phyloP scores from a whole-genome alignment of 2,888 invertebrate genomes.

The Synanthedon myopaeformis region DNA sequence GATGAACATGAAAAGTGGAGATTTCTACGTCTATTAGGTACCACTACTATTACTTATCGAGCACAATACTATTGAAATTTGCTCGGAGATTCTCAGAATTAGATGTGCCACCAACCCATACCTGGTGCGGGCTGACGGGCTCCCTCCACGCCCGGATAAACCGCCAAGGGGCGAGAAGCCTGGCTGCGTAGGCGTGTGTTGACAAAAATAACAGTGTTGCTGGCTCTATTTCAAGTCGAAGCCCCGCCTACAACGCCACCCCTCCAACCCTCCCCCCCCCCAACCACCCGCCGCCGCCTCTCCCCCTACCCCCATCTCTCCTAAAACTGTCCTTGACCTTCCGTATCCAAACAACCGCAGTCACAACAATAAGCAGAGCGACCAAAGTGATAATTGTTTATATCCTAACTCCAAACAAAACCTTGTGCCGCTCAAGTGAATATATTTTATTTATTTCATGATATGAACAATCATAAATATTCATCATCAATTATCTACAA shows the following conservation, averaged over 20 bases:
- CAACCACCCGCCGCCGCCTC: constrained; percentile 10
- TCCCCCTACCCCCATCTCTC: constrained; percentile 23
- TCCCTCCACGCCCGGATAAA: constrained; percentile 5
- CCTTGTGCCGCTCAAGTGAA: no score
- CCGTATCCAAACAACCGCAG: constrained; percentile 65
- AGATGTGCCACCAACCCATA: not conserved
- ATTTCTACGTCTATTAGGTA: not conserved
- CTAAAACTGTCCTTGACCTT: constrained; percentile 50
- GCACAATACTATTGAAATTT: not conserved
- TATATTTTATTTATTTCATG: no score
- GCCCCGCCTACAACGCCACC: constrained; percentile 27
- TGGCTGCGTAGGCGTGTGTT: constrained; percentile 62
- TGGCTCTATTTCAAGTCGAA: constrained; percentile 49
- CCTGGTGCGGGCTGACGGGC: not conserved
- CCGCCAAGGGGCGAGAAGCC: constrained; percentile 16
- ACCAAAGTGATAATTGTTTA: constrained; percentile 27
- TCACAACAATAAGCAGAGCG: constrained; percentile 56
- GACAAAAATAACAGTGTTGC: constrained; percentile 51
- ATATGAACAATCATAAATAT: no score
- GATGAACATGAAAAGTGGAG: no score
- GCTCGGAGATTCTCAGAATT: not conserved
- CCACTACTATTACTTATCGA: not conserved
- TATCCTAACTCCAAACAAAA: no score
- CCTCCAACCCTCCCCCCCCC: constrained; percentile 8
- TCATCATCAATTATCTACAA: no score